Conservation (phyloP, 2,888 invertebrate genomes). For the Heteropelma amictum region DNA sequence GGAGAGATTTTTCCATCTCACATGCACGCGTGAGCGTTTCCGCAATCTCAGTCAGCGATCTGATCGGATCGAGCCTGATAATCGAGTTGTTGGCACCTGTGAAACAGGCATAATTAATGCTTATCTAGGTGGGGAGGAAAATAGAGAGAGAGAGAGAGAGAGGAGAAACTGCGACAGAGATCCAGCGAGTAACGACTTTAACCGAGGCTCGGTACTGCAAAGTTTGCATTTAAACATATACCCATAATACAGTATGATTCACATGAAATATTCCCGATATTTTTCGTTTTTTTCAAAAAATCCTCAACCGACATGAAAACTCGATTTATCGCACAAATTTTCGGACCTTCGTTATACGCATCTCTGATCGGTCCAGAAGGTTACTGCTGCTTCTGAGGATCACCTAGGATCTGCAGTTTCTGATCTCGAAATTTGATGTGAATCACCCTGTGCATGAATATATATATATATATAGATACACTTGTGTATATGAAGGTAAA, state of each 20-base stretch:
- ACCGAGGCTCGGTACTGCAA: constrained; percentile 15
- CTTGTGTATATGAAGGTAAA: background rate
- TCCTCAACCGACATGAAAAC: no score
- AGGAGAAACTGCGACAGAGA: constrained; percentile 1
- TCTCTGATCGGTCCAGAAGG: no score
- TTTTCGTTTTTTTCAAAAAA: no score
- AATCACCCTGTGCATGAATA: no score
- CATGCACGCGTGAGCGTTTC: constrained; percentile 52
- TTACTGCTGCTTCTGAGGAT: no score
- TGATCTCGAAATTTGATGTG: no score
- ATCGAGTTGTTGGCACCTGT: constrained; percentile 77
- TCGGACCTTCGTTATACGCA: no score
- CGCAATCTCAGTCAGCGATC: constrained; percentile 69
- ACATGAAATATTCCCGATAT: no score
- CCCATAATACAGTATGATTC: no score
- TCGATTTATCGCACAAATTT: no score
- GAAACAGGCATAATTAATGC: constrained; percentile 74
- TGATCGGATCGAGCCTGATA: constrained; percentile 73
- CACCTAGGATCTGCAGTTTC: no score
- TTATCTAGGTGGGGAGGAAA: constrained; percentile 35
- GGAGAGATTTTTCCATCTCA: constrained; percentile 25
- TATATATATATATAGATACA: no score
- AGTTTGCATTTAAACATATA: constrained; percentile 21
- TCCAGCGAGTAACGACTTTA: constrained; percentile 13
- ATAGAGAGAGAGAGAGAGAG: constrained; percentile 16